Percentiles rank a stretch among this genome's conserved stretches.
Evolutionary conservation across 2,113 vertebrate genomes (phyloP).

Genomic region (Chamaea fasciata): DNA sequence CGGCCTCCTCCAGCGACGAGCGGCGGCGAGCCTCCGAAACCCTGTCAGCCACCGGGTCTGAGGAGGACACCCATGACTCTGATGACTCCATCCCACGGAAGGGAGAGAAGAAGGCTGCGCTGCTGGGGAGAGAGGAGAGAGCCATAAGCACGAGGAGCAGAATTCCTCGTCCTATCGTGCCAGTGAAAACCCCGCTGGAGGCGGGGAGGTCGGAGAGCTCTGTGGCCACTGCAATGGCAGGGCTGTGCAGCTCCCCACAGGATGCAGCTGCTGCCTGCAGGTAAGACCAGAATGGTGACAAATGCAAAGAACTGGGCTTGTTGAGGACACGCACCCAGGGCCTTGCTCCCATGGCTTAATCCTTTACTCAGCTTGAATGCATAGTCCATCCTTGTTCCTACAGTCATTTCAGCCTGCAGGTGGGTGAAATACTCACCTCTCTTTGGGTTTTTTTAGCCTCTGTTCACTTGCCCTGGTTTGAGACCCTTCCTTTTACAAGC

Average conservation of each 20-base stretch:
- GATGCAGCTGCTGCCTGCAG: conserved; percentile 66
- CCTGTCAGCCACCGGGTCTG: conserved; percentile 84
- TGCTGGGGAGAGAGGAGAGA: conserved; percentile 64
- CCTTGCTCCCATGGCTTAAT: neutral
- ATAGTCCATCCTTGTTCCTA: neutral
- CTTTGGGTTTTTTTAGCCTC: neutral
- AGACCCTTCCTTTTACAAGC: neutral
- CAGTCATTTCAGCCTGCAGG: neutral
- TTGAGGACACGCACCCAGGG: neutral
- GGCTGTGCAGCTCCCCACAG: conserved; percentile 24
- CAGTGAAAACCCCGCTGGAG: conserved; percentile 54
- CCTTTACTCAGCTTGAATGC: neutral
- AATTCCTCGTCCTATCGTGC: conserved; percentile 84
- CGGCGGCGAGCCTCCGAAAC: conserved; percentile 81
- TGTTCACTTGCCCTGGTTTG: neutral
- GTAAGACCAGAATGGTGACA: conserved; percentile 43
- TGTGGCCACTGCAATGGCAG: neutral
- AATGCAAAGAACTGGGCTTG: neutral
- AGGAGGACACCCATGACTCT: conserved; percentile 86
- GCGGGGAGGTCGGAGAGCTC: neutral
- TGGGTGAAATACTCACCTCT: neutral
- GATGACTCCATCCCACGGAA: conserved; percentile 78
- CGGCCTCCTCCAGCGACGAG: conserved; percentile 85
- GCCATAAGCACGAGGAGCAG: conserved; percentile 74
- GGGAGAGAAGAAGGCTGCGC: conserved; percentile 29